Evolutionary conservation across 2,113 vertebrate genomes (phyloP), one percentile per base, ranked within the genome.

Genomic region (Malurus melanocephalus): DNA sequence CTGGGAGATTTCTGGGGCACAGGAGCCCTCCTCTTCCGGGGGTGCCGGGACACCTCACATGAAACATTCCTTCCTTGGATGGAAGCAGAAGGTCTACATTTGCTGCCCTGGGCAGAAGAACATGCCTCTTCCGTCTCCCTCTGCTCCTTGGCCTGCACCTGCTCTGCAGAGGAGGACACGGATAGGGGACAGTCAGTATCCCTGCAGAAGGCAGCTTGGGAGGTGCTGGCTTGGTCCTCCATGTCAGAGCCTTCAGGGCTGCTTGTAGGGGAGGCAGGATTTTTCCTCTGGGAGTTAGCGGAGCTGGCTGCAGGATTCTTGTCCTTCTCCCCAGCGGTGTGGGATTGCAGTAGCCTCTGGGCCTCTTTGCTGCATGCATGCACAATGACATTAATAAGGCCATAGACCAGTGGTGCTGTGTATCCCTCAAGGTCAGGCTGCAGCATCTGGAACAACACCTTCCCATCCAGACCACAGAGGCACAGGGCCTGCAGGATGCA

Each of bases 31-130:
- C 77, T 88, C 30, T 80, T 88, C 17, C 4, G 16, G 23, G 7
- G 2, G 0, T 32, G 21, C 33, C 1, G 21, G 24, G 9, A 10
- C 5, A 4, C 24, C 6, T 40, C 17, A 5, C 7, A 14, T 33
- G 61, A 74, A 33, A 21, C 53, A 20, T 67, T 73, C 14, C 30
- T 53, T 33, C 14, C 55, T 42, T 60, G 40, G 53, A 21, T 1
- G 3, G 53, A 53, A 42, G n/a, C 16, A 30, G 61, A 88, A 21
- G 11, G n/a, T 48, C 24, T 67, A 21, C 9, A 48, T 52, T 53
- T 60, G 9, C 48, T 88, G 61, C 13, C 30, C 24, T 61, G 46
- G 33, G 17, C 55, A 81, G 24, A 51, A 51, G 33, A 60, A 67
- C 10, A 11, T 74, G 16, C 33, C 24, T 40, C 7, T 9, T 48